These are phyloP conservation scores for Nerophis ophidion DNA, from an alignment of 2,113 vertebrate species.

Conservation along the genomic window DNA sequence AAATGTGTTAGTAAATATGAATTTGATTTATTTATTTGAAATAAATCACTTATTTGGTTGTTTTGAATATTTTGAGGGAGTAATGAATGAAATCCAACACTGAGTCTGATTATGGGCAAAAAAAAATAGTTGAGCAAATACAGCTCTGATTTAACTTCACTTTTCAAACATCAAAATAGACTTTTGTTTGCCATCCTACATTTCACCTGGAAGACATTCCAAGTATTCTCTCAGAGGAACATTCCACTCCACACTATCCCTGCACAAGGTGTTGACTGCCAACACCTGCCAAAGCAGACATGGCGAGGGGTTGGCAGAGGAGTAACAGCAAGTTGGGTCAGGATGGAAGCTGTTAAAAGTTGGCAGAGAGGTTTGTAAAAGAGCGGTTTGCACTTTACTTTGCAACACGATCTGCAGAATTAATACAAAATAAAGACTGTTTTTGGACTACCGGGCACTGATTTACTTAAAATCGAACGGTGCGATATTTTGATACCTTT, in stretches of 20 bases:
- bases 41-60: too few species aligned
- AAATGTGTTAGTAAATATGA: too few species aligned
- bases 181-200: neutral
- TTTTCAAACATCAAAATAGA: too few species aligned
- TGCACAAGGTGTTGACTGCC: slow-evolving; percentile 7
- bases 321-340: slow-evolving; percentile 5
- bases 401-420: slow-evolving; percentile 16
- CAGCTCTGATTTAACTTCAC: too few species aligned
- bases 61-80: too few species aligned
- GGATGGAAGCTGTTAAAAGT: neutral
- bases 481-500: too few species aligned
- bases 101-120: too few species aligned
- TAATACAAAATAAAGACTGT: slow-evolving; percentile 24
- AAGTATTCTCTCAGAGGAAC: slow-evolving; percentile 10
- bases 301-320: neutral
- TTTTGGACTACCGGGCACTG: neutral
- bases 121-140: too few species aligned
- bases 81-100: too few species aligned
- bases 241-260: slow-evolving; percentile 4
- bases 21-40: too few species aligned
- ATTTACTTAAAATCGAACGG: too few species aligned
- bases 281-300: slow-evolving; percentile 8
- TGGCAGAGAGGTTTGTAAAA: slow-evolving; percentile 8
- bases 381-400: slow-evolving; percentile 11
- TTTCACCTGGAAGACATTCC: slow-evolving; percentile 13